phyloP scores from a whole-genome alignment of 2,113 vertebrate genomes.

The Sarotherodon lohbergeri region DNA sequence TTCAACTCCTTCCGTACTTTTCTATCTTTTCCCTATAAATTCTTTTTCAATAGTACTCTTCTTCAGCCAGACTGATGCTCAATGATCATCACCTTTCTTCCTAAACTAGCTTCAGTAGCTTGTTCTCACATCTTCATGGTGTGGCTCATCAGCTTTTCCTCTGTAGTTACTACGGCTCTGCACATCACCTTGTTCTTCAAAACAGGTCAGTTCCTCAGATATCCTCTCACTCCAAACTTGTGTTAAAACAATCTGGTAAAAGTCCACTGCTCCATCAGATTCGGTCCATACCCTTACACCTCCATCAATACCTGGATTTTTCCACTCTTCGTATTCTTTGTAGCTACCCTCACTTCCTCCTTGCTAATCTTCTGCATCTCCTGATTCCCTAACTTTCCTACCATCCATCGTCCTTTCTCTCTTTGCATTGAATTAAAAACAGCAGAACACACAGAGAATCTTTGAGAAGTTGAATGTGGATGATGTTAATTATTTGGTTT shows the following conservation, averaged over 20 bases:
- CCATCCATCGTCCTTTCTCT: neutral
- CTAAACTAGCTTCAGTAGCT: neutral
- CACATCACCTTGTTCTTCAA: neutral
- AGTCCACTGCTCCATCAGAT: neutral
- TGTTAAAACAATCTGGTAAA: neutral
- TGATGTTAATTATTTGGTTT: neutral
- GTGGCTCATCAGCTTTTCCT: neutral
- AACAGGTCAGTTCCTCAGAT: neutral
- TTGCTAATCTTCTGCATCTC: neutral
- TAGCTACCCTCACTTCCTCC: neutral
- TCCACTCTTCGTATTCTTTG: neutral
- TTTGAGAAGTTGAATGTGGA: neutral
- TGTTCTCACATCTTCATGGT: neutral
- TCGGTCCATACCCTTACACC: fast-evolving
- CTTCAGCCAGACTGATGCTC: neutral
- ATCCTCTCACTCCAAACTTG: neutral
- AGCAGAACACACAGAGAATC: fast-evolving
- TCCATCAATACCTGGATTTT: neutral
- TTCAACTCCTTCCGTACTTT: neutral
- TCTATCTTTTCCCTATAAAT: neutral
- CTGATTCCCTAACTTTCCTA: neutral
- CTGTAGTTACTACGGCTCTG: neutral
- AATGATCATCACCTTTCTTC: neutral
- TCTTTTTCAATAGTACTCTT: neutral
- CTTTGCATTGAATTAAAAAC: neutral